A percentile compares a stretch with the other conserved stretches of the same genome.
Evolutionary conservation across 1,140 invertebrate genomes (phyloP).

Genomic region (Laupala kohalensis): DNA sequence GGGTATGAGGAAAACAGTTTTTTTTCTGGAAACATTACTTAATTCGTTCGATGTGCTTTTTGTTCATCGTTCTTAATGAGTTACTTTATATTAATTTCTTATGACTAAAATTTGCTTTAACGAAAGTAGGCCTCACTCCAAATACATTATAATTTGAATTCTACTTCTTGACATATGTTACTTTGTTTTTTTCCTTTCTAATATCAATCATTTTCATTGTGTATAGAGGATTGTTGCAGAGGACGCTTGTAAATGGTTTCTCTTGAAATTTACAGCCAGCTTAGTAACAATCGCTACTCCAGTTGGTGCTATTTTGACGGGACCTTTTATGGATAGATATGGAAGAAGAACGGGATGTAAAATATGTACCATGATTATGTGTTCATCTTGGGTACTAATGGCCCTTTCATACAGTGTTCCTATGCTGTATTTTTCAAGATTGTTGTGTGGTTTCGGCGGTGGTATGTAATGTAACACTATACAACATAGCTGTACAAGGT

Average conservation of each 20-base stretch:
- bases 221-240: neutral
- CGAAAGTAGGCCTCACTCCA: too few relatives aligned
- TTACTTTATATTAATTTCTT: neutral
- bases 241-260: neutral
- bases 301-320: constrained; percentile 34
- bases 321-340: constrained; percentile 47
- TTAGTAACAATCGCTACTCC: constrained; percentile 38
- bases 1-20: neutral
- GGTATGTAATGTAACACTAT: too few relatives aligned
- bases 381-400: constrained; percentile 43
- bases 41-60: neutral
- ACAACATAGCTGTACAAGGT: too few relatives aligned
- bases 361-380: constrained; percentile 36
- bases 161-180: too few relatives aligned
- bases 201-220: neutral
- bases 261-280: constrained; percentile 22
- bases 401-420: constrained; percentile 25
- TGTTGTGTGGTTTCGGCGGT: constrained; percentile 34
- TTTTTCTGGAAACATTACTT: neutral
- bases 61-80: neutral
- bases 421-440: constrained; percentile 32
- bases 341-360: constrained; percentile 44
- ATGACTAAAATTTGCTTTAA: neutral
- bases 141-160: too few relatives aligned
- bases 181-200: neutral